phyloP scores from a whole-genome alignment of 2,888 invertebrate genomes.

The Phasia obesa region DNA sequence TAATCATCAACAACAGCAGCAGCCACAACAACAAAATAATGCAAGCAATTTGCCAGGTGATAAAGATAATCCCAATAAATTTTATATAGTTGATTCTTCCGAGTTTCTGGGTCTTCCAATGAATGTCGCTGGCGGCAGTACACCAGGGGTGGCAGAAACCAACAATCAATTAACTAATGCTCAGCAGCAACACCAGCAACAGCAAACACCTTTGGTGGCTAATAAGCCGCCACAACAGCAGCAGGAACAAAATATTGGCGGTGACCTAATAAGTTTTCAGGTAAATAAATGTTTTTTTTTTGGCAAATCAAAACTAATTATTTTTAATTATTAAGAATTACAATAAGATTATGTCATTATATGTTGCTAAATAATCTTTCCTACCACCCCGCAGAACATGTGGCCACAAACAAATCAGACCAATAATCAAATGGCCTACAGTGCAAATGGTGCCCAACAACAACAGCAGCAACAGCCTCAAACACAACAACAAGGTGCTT shows the following conservation, averaged over 20 bases:
- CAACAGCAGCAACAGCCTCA: slow-evolving; percentile 76
- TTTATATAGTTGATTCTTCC: slow-evolving; percentile 81
- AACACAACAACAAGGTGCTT: slow-evolving; percentile 72
- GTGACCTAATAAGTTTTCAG: slow-evolving; percentile 81
- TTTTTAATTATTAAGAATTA: no score
- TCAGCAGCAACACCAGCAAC: slow-evolving; percentile 74
- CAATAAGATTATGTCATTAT: no score
- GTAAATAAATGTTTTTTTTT: slow-evolving; percentile 66
- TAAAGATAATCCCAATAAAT: slow-evolving; percentile 80
- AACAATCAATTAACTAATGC: slow-evolving; percentile 67
- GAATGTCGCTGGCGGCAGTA: slow-evolving; percentile 76
- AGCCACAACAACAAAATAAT: slow-evolving; percentile 72
- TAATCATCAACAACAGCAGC: slow-evolving; percentile 72
- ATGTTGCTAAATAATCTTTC: no score
- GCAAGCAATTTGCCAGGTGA: slow-evolving; percentile 66
- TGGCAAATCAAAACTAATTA: not conserved
- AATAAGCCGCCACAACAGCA: slow-evolving; percentile 71
- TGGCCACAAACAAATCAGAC: slow-evolving; percentile 78
- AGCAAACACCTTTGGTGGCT: slow-evolving; percentile 61
- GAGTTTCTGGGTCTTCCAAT: slow-evolving; percentile 82
- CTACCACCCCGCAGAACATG: slow-evolving; percentile 77
- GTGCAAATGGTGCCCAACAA: slow-evolving; percentile 74
- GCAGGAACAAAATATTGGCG: slow-evolving; percentile 76
- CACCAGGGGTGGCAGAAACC: slow-evolving; percentile 63
- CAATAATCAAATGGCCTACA: slow-evolving; percentile 73